Evolutionary conservation across 2,113 vertebrate species (phyloP), one percentile per base, ranked within the genome.

Genomic region (Neolamprologus toae): DNA sequence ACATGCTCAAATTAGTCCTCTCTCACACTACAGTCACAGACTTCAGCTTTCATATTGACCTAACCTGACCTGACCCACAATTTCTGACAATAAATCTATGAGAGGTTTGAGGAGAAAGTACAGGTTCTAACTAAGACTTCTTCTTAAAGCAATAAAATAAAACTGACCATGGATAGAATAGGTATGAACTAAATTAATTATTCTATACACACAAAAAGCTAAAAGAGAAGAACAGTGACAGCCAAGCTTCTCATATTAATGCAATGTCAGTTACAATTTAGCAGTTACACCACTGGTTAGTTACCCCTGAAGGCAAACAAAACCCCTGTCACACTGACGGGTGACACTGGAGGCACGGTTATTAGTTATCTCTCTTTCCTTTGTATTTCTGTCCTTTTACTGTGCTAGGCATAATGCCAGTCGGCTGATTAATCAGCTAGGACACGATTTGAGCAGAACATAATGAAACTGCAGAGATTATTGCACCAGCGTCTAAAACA

Each of bases 331-430:
- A 31, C 89, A 90, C 84, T 88, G 78, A 85, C 81, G 21, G 61
- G 59, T 61, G 76, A 91, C 83, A 85, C 53, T 9, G 71, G 35
- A 85, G 79, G 84, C 53, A 80, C 9, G 73, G 73, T 90, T 88
- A 94, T 91, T 92, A 91, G 86, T 88, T 21, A 6, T 85, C 87
- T 89, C 53, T 23, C 71, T 47, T 19, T 45, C 63, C 16, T 91
- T 92, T 89, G 12, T 82, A 37, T 71, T 61, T 59, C 21, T 33
- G 51, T 82, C 66, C 78, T 92, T 90, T 89, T 81, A 42, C 1
- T 59, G 40, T 66, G 71, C 80, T 31, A 45, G 76, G 83, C 86
- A 53, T 66, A 17, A 82, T 31, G 90, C 90, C 89, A 92, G 26
- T 86, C 66, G 19, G 82, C 80, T 79, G 81, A 92, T 76, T 47